A percentile compares a stretch with the other conserved stretches of the same genome.
Conservation (phyloP, 2,113 vertebrate species). For the Silurus meridionalis region DNA sequence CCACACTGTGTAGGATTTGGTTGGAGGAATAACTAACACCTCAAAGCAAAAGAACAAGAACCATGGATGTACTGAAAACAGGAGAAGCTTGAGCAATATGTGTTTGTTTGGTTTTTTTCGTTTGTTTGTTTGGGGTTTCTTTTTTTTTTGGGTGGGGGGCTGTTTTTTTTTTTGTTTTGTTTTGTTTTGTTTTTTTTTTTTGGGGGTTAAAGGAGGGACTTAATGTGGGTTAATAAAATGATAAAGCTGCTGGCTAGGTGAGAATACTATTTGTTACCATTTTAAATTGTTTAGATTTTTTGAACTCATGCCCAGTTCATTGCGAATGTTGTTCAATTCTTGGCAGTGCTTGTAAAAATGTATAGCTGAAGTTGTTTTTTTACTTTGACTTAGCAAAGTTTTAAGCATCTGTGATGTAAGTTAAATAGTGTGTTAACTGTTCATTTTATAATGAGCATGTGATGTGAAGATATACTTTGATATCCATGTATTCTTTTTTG, state of each 20-base stretch:
- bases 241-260: constrained; percentile 19
- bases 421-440: background rate
- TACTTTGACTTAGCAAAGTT: too few relatives aligned
- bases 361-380: background rate
- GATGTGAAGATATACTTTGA: background rate
- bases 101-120: constrained; percentile 5
- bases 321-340: background rate
- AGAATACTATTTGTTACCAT: background rate
- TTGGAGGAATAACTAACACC: constrained; percentile 1
- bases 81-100: background rate
- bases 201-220: background rate
- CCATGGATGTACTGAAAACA: background rate
- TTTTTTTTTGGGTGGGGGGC: too few relatives aligned
- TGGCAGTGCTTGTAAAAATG: background rate
- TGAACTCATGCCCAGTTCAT: background rate
- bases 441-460: background rate
- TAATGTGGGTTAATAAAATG: background rate
- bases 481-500: background rate
- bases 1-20: background rate
- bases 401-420: background rate
- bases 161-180: too few relatives aligned
- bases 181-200: too few relatives aligned
- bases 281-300: background rate
- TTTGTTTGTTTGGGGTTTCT: too few relatives aligned
- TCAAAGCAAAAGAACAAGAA: constrained; percentile 1